phyloP scores from a whole-genome alignment of 2,888 invertebrate species.

The Scrobipalpa costella region DNA sequence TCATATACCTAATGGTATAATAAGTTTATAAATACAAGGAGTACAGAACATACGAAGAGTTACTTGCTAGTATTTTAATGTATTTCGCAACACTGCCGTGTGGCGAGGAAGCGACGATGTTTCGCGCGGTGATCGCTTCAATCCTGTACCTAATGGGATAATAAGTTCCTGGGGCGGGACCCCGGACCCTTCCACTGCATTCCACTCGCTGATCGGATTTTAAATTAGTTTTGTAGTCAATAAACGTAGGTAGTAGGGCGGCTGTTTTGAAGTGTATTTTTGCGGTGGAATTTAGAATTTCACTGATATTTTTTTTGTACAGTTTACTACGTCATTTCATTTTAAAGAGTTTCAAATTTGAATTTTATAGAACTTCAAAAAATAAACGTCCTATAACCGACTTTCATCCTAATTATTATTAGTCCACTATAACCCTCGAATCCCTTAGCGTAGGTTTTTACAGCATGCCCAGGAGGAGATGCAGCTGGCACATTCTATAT shows the following conservation, averaged over 20 bases:
- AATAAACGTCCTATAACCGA: too few relatives aligned
- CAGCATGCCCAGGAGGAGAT: too few relatives aligned
- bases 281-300: neutral
- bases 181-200: conserved; percentile 60
- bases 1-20: neutral
- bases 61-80: neutral
- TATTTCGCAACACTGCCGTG: conserved; percentile 47
- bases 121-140: conserved; percentile 70
- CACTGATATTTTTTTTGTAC: too few relatives aligned
- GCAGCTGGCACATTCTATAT: too few relatives aligned
- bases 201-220: conserved; percentile 46
- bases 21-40: neutral
- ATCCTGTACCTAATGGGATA: conserved; percentile 72
- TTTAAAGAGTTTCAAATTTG: too few relatives aligned
- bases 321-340: too few relatives aligned
- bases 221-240: conserved; percentile 18
- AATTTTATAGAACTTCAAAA: too few relatives aligned
- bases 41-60: neutral
- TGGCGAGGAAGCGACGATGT: conserved; percentile 63
- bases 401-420: too few relatives aligned
- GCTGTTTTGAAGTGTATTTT: neutral
- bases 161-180: conserved; percentile 69
- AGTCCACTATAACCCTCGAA: too few relatives aligned
- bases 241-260: neutral
- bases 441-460: too few relatives aligned